Conservation (phyloP, 2,888 invertebrate species). For the Lithophane socia region DNA sequence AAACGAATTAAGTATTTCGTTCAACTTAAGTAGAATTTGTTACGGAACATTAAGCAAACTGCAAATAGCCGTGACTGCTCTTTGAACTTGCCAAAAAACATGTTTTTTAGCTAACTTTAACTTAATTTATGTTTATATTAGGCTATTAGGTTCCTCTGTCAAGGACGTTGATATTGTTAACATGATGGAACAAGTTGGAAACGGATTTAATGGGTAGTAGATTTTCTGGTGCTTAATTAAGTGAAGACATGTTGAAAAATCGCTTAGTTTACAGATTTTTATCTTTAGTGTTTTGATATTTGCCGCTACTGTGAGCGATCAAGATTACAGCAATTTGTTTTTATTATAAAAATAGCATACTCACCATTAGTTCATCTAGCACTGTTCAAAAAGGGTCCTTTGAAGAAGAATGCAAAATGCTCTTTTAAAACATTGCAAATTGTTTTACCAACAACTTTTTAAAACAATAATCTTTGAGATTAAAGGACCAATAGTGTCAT, state of each 20-base stretch:
- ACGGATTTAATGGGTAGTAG: not conserved
- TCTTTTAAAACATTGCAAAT: too few species aligned
- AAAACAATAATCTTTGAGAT: too few species aligned
- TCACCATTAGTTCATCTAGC: too few species aligned
- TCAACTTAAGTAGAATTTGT: constrained; percentile 33
- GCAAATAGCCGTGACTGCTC: constrained; percentile 46
- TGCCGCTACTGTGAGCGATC: not conserved
- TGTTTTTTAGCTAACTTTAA: not conserved
- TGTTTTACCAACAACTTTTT: too few species aligned
- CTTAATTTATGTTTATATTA: constrained; percentile 16
- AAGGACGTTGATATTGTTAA: constrained; percentile 26
- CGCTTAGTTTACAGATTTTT: not conserved
- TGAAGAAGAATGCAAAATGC: too few species aligned
- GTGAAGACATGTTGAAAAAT: not conserved
- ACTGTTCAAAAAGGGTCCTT: too few species aligned
- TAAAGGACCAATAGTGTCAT: too few species aligned
- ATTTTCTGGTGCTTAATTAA: constrained; percentile 9
- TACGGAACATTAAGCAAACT: constrained; percentile 32
- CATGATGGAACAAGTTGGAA: not conserved
- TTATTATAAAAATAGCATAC: too few species aligned
- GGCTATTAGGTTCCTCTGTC: constrained; percentile 15
- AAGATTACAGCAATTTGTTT: not conserved
- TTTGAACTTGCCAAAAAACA: constrained; percentile 51
- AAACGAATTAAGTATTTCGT: constrained; percentile 17
- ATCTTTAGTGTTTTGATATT: not conserved